A percentile compares a stretch with the other conserved stretches of the same genome.
Conservation (phyloP, 2,113 vertebrate species). For the Copsychus sechellarum region DNA sequence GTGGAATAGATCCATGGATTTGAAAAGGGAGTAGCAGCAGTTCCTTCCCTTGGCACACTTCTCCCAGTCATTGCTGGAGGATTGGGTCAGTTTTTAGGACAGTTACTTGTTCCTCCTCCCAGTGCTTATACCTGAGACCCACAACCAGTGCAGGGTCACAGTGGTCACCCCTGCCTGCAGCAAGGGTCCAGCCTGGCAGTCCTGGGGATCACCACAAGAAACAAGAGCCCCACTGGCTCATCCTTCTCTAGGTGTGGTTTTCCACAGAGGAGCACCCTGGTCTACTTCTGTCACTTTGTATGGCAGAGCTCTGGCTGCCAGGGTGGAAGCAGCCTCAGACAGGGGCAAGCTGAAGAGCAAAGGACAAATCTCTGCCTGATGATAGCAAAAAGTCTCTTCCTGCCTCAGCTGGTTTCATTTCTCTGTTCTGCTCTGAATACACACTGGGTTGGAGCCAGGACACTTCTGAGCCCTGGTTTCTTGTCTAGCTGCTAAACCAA, state of each 20-base stretch:
- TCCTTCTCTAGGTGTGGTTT: background rate
- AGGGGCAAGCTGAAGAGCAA: background rate
- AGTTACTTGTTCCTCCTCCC: background rate
- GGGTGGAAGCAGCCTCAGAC: background rate
- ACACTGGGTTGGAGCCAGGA: background rate
- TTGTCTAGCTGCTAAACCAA: background rate
- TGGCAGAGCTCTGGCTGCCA: accelerated
- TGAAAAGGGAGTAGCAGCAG: background rate
- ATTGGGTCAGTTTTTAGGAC: background rate
- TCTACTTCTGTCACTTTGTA: background rate
- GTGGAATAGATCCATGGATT: background rate
- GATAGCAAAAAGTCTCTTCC: background rate
- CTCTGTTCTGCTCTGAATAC: background rate
- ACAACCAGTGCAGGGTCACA: accelerated
- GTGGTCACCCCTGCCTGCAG: background rate
- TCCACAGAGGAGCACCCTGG: background rate
- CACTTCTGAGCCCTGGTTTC: background rate
- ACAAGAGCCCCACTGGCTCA: background rate
- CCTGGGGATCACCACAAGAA: background rate
- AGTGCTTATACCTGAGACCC: background rate
- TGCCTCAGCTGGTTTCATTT: slow-evolving; percentile 14
- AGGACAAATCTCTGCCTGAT: background rate
- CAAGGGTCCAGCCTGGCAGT: background rate
- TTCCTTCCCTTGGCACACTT: background rate
- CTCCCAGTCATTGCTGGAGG: background rate